Evolutionary conservation across 2,113 vertebrate species (phyloP), one percentile per base, ranked within the genome.

Genomic region (Orientallactaga bullata): DNA sequence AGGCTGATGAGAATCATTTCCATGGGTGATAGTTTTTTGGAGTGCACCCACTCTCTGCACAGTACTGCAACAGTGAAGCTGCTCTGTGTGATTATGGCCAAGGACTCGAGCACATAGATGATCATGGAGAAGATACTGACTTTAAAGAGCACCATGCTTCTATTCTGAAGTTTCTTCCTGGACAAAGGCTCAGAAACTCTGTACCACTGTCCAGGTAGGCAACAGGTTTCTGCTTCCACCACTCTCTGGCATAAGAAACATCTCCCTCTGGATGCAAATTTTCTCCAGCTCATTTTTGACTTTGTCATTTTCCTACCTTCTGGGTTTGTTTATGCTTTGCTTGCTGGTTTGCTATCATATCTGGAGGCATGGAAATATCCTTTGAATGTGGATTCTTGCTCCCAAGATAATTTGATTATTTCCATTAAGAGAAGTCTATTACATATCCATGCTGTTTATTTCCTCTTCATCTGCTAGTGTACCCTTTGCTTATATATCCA

Each of bases 251-350:
- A 12, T 65, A 90, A 79, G 60, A 80, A 84, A 61, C 13, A 72
- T 9, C 26, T 86, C 8, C 32, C 47, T 92, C 28, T 3, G 21
- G 89, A 94, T 92, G 89, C 78, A 96, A 92, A 94, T 90, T 51
- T 39, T 35, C 17, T 24, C n/a, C 0, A 12, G 65, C 26, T 79
- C 21, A 32, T 9, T 90, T 88, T 85, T 68, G 6, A 85, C 35
- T 68, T 83, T 91, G 9, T 32, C 26, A 77, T 95, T 90, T 95
- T 37, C 90, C 65, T 82, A 58, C 21, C 39, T 79, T 3, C 5
- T 39, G 21, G 24, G 95, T 95, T 95, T 97, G 81, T 51, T 91
- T 95, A 26, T 58, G 65, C 65, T 97, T 97, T 95, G 89, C 58
- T 85, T 95, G 65, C 17, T 76, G 32, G 7, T 60, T 92, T 88